Evolutionary conservation across 2,797 vertebrate genomes (phyloP).

Genomic region (Cynodonichthys magdalenae): DNA sequence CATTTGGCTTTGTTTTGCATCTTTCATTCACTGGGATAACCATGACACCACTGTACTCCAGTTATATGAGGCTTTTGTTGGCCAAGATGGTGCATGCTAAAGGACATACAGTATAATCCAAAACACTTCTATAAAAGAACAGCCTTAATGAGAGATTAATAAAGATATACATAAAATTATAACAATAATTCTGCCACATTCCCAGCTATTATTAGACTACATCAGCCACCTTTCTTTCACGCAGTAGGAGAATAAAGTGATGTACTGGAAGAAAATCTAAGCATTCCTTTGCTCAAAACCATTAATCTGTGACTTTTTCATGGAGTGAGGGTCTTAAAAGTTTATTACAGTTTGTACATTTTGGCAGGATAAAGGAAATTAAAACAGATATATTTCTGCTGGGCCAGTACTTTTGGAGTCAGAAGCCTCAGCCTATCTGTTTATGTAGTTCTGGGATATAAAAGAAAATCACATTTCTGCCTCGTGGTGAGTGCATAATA

Average conservation of each 20-base stretch:
- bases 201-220: not conserved
- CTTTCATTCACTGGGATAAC: not conserved
- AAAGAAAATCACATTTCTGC: slow-evolving; percentile 84
- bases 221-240: not conserved
- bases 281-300: not conserved
- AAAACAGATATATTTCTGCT: slow-evolving; percentile 67
- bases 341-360: slow-evolving; percentile 48
- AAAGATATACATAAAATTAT: too few relatives aligned
- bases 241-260: not conserved
- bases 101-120: not conserved
- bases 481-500: slow-evolving; percentile 81
- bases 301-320: slow-evolving; percentile 11
- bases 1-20: not conserved
- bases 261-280: not conserved
- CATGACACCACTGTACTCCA: not conserved
- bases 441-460: slow-evolving; percentile 88
- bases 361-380: slow-evolving; percentile 54
- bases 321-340: slow-evolving; percentile 27
- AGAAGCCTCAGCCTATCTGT: slow-evolving; percentile 83
- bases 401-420: slow-evolving; percentile 82
- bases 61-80: not conserved
- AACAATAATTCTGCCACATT: not conserved
- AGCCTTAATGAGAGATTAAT: not conserved
- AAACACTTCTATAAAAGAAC: not conserved
- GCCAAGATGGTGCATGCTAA: not conserved